Evolutionary conservation across 2,888 invertebrate genomes (phyloP).

Genomic region (Rhagium mordax): DNA sequence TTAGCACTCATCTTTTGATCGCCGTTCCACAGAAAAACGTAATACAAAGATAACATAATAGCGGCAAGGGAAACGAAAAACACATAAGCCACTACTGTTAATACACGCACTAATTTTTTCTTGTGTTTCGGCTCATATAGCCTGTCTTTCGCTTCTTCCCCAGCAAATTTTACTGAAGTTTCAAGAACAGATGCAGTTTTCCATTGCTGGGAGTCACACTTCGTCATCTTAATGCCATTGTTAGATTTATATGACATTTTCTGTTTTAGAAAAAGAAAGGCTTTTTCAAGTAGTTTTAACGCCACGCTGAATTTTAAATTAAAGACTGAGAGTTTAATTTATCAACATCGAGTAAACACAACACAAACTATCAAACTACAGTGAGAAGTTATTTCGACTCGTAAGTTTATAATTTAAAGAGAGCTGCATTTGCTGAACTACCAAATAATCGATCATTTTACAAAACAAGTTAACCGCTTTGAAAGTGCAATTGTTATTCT

Average conservation of each 20-base stretch:
- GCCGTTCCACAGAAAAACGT: constrained; percentile 95
- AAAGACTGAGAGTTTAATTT: constrained; percentile 25
- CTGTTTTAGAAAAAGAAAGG: constrained; percentile 38
- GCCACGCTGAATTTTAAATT: constrained; percentile 55
- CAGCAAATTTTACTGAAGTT: constrained; percentile 78
- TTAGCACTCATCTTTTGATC: constrained; percentile 67
- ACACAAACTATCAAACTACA: constrained; percentile 8
- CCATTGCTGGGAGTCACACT: constrained; percentile 60
- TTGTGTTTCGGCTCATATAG: constrained; percentile 88
- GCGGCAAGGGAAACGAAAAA: constrained; percentile 95
- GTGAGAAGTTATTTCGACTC: constrained; percentile 22
- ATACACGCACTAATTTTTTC: constrained; percentile 90
- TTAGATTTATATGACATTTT: constrained; percentile 75
- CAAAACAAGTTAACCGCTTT: constrained; percentile 42
- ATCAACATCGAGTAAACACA: constrained; percentile 6
- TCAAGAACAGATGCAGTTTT: constrained; percentile 66
- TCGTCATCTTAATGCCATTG: constrained; percentile 71
- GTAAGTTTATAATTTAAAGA: constrained; percentile 19
- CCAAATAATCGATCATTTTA: constrained; percentile 48
- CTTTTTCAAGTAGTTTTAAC: constrained; percentile 49
- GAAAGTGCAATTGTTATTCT: constrained; percentile 46
- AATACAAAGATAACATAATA: constrained; percentile 93
- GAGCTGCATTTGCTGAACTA: constrained; percentile 19
- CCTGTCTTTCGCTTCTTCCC: constrained; percentile 78
- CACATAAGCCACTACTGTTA: constrained; percentile 94